A percentile compares a stretch with the other conserved stretches of the same genome.
Evolutionary conservation across 2,888 invertebrate species (phyloP).

Genomic region (Flabesymbios commensalis): DNA sequence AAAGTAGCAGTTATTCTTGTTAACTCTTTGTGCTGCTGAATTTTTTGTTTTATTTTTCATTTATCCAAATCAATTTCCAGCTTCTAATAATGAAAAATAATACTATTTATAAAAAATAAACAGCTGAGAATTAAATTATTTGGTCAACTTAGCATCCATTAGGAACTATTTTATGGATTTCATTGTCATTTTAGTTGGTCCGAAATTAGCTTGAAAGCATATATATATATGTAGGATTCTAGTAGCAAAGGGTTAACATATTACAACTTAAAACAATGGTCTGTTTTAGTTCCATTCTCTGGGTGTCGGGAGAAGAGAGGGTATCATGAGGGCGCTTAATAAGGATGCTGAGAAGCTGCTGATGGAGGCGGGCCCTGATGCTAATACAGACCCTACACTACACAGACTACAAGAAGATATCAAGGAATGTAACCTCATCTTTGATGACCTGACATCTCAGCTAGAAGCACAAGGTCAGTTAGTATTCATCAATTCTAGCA

Average conservation of each 20-base stretch:
- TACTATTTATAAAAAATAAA: too few relatives aligned
- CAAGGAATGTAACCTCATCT: slow-evolving; percentile 85
- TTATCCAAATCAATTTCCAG: too few relatives aligned
- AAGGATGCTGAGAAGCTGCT: slow-evolving; percentile 96
- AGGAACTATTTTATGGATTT: too few relatives aligned
- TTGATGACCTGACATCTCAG: slow-evolving; percentile 87
- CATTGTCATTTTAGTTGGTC: too few relatives aligned
- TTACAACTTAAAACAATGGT: background rate
- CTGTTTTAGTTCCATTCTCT: slow-evolving; percentile 81
- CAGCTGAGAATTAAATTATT: too few relatives aligned
- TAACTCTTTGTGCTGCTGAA: too few relatives aligned
- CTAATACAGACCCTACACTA: slow-evolving; percentile 15
- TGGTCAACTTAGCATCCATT: too few relatives aligned
- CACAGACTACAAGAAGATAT: slow-evolving; percentile 65
- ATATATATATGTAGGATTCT: too few relatives aligned
- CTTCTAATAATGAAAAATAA: too few relatives aligned
- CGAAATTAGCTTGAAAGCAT: too few relatives aligned
- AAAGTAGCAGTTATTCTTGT: too few relatives aligned
- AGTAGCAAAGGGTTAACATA: background rate
- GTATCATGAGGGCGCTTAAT: slow-evolving; percentile 83
- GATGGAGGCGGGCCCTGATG: slow-evolving; percentile 87
- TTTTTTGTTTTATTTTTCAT: too few relatives aligned
- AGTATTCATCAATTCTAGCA: background rate
- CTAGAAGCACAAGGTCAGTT: slow-evolving; percentile 65
- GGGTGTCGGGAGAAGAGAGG: slow-evolving; percentile 93